phyloP scores from a whole-genome alignment of 2,797 vertebrate genomes.

The Notamacropus eugenii region DNA sequence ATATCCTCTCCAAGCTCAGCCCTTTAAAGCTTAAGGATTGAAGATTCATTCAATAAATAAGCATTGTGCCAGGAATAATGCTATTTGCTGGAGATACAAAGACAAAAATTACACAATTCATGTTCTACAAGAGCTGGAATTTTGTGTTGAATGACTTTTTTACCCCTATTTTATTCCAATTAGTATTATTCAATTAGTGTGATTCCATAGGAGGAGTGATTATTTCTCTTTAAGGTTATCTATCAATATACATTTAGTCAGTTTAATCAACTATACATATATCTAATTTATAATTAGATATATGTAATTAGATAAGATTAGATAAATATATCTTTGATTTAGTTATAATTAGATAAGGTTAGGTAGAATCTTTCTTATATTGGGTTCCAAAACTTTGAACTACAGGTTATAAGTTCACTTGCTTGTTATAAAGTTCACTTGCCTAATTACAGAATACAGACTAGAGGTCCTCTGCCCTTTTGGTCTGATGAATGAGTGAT shows the following conservation, averaged over 20 bases:
- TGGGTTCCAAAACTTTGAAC: background rate
- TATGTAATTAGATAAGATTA: background rate
- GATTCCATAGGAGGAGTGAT: background rate
- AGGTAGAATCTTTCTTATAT: background rate
- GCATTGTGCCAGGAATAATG: background rate
- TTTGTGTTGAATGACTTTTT: background rate
- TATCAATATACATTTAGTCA: background rate
- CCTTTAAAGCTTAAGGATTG: background rate
- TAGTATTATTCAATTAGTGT: background rate
- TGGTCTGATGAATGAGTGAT: too few relatives aligned
- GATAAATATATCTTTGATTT: background rate
- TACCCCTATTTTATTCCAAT: background rate
- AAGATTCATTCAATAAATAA: background rate
- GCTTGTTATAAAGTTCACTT: too few relatives aligned
- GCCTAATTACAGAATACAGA: too few relatives aligned
- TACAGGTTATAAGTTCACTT: background rate
- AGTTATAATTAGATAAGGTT: background rate
- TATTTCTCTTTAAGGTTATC: background rate
- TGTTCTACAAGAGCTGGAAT: background rate
- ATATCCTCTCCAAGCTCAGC: background rate
- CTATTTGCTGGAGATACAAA: background rate
- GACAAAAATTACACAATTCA: background rate
- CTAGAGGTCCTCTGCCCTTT: too few relatives aligned
- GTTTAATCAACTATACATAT: background rate
- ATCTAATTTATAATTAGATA: background rate